Evolutionary conservation across 2,888 invertebrate genomes (phyloP), one percentile per base, ranked within the genome.

Genomic region (Oxytorus armatus): DNA sequence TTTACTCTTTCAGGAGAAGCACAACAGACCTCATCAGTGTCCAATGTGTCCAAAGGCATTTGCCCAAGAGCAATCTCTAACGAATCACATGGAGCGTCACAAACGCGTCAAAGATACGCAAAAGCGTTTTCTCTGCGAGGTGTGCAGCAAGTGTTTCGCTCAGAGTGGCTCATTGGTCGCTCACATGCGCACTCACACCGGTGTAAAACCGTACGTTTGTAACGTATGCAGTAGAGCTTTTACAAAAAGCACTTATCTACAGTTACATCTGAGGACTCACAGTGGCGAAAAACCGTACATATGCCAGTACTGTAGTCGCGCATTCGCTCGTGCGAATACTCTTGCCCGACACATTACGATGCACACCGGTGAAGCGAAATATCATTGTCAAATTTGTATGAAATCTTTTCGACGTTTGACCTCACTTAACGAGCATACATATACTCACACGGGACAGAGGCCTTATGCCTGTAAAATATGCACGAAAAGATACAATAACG

Each of bases 271-370:
- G 14, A 84, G 91, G 36, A 91, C 90, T 0, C 91, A 91, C 53
- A 91, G 91, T 36, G 91, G 91, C 2, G 91, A 91, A 72, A 90
- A 90, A 72, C 91, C 91, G 5, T 91, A 91, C 33, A 90, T 90
- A 70, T 91, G 91, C 69, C 91, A 91, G 65, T 91, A 91, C 73
- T 91, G 91, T 55, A 90, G 89, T 53, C 83, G 89, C 51, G 89
- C 91, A 1, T 91, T 91, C 61, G 90, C 91, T 0, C 84, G 91
- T 16, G 91, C 91, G 0, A 91, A 91, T 61, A 91, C 91, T 0
- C 82, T 91, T 51, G 91, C 91, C 1, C 82, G 91, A n/a, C 91
- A 91, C 61, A 89, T 91, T 69, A 91, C 91, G 1, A 90, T 90
- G 90, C 91, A 91, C 33, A 91, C 91, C 1, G 91, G 91, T 1